Conservation (phyloP, 2,113 vertebrate genomes). For the Gavia stellata region DNA sequence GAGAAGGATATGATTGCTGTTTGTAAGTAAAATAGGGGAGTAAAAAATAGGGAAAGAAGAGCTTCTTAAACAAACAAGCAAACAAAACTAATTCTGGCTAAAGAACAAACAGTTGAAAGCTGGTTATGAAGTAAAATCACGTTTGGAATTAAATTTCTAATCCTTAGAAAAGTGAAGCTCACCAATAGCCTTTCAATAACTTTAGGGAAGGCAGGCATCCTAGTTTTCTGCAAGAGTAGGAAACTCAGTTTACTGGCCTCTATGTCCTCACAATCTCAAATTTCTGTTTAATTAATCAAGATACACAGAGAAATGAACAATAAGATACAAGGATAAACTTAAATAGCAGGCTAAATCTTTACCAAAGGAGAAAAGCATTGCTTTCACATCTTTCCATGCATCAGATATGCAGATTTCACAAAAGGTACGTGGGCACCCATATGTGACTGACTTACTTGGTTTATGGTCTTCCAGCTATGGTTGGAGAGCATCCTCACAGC, state of each 20-base stretch:
- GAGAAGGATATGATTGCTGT: not conserved
- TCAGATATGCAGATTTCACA: not conserved
- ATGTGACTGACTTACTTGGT: not conserved
- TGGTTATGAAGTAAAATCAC: not conserved
- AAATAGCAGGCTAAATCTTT: not conserved
- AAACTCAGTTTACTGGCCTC: not conserved
- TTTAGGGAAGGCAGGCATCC: not conserved
- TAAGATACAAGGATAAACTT: not conserved
- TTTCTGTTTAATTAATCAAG: not conserved
- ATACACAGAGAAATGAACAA: not conserved
- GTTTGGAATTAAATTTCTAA: not conserved
- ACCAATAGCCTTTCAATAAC: not conserved
- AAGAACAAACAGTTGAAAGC: not conserved
- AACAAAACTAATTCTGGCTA: not conserved
- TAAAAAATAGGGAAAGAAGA: not conserved
- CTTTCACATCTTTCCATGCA: not conserved
- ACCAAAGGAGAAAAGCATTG: not conserved
- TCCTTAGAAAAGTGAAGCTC: not conserved
- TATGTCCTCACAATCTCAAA: not conserved
- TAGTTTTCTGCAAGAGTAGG: not conserved
- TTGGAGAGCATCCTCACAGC: not conserved
- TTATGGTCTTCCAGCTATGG: not conserved
- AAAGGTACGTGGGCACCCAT: not conserved
- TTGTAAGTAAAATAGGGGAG: not conserved
- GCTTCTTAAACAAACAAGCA: not conserved